These are phyloP conservation scores for Drosophila pseudoananassae DNA, from an alignment of 1,140 invertebrate genomes.

Conservation along the genomic window DNA sequence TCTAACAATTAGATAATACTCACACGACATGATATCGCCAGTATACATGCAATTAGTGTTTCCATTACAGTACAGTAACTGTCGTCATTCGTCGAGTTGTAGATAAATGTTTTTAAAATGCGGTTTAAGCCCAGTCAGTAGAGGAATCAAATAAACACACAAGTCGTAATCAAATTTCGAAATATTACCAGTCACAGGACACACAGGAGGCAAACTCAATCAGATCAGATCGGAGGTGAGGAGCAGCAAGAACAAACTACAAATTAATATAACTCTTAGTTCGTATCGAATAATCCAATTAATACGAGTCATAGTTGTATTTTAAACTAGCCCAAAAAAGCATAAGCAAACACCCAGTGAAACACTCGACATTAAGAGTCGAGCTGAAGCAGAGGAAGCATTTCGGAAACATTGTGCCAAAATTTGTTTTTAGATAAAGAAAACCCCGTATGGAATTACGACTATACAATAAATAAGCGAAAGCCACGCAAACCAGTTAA, in stretches of 20 bases:
- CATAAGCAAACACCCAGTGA: conserved; percentile 47
- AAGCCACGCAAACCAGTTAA: conserved; percentile 45
- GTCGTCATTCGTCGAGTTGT: conserved; percentile 71
- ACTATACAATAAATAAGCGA: conserved; percentile 65
- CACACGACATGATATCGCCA: conserved; percentile 56
- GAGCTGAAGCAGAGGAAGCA: conserved; percentile 24
- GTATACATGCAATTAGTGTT: conserved; percentile 65
- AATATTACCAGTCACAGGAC: conserved; percentile 22
- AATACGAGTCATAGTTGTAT: conserved; percentile 71
- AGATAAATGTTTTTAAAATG: conserved; percentile 76
- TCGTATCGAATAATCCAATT: conserved; percentile 67
- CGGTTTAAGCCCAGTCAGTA: conserved; percentile 17
- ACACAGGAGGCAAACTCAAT: conserved; percentile 25
- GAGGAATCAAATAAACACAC: conserved; percentile 66
- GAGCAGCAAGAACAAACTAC: conserved; percentile 63
- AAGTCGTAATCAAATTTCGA: conserved; percentile 75
- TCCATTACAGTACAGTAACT: conserved; percentile 65
- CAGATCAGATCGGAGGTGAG: conserved; percentile 38
- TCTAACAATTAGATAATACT: conserved; percentile 51
- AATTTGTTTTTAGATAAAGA: conserved; percentile 69
- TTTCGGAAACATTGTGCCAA: conserved; percentile 81
- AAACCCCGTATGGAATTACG: conserved; percentile 56
- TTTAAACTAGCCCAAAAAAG: conserved; percentile 68
- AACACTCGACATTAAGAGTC: conserved; percentile 10
- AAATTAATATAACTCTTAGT: conserved; percentile 69